Conservation (phyloP, 2,113 vertebrate species). For the Axis porcinus region DNA sequence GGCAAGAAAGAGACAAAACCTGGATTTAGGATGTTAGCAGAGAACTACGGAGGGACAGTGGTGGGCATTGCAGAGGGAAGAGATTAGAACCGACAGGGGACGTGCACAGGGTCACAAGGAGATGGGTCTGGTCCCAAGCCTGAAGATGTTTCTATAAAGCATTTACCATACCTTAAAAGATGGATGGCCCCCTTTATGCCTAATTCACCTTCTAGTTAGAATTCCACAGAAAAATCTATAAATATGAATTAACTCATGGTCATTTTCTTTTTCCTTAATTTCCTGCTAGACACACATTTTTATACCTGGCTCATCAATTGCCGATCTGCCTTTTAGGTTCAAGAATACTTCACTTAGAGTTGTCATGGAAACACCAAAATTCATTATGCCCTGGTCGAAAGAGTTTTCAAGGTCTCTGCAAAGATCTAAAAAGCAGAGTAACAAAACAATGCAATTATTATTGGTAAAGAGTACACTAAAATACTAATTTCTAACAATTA, state of each 20-base stretch:
- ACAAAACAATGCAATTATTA: neutral
- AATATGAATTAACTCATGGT: neutral
- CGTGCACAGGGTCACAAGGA: neutral
- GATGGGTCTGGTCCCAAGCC: neutral
- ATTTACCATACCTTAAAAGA: neutral
- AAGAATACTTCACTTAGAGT: conserved; percentile 91
- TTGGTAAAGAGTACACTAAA: neutral
- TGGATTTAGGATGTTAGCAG: neutral
- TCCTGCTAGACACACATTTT: neutral
- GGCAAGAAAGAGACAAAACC: neutral
- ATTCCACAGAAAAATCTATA: neutral
- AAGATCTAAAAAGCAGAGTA: conserved; percentile 73
- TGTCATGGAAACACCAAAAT: conserved; percentile 90
- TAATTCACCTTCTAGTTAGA: neutral
- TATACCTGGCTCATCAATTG: conserved; percentile 83
- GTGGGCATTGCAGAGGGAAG: neutral
- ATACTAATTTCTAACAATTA: neutral
- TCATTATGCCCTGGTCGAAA: conserved; percentile 80
- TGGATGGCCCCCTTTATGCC: neutral
- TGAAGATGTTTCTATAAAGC: neutral
- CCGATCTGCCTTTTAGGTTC: conserved; percentile 85
- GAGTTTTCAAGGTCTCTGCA: conserved; percentile 86
- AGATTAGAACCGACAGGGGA: too few relatives aligned
- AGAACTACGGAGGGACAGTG: neutral
- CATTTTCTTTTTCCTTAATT: neutral